Percentiles rank a stretch among this genome's conserved stretches.
Conservation (phyloP, 92 coral and sea anemone genomes). For the Palythoa grandis region DNA sequence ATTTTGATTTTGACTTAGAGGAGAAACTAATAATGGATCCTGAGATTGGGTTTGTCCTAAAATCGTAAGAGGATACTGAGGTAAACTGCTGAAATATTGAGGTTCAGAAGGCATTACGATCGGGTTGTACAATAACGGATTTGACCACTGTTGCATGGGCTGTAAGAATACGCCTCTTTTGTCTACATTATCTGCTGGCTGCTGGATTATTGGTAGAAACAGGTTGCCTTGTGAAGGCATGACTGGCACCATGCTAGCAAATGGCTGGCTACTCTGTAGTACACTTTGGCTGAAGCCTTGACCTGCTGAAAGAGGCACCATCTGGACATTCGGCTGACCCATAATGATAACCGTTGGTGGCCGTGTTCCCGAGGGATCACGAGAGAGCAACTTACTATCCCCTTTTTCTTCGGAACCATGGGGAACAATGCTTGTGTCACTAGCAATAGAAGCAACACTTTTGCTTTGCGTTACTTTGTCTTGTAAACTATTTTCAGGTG, state of each 20-base stretch:
- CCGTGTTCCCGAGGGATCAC: not conserved
- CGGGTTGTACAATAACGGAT: constrained; percentile 48
- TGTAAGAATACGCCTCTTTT: constrained; percentile 53
- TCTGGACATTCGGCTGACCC: constrained; percentile 50
- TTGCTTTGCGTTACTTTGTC: constrained; percentile 37
- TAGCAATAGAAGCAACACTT: constrained; percentile 9
- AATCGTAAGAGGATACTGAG: constrained; percentile 22
- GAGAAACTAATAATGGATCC: constrained; percentile 8
- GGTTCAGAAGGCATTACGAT: constrained; percentile 43
- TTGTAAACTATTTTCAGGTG: constrained; percentile 47
- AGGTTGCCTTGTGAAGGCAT: constrained; percentile 26
- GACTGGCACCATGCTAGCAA: not conserved
- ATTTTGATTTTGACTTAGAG: constrained; percentile 8
- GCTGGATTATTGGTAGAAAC: constrained; percentile 23
- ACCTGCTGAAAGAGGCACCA: constrained; percentile 41
- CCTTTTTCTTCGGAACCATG: constrained; percentile 1
- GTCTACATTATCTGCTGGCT: constrained; percentile 13
- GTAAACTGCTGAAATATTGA: constrained; percentile 19
- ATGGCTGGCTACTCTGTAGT: constrained; percentile 25
- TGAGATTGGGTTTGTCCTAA: constrained; percentile 43
- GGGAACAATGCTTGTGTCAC: not conserved
- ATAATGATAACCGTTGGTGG: constrained; percentile 7
- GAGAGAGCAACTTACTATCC: not conserved
- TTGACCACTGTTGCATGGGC: constrained; percentile 57
- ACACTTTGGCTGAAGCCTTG: constrained; percentile 24